Percentiles rank a stretch among this genome's conserved stretches.
Conservation (phyloP, 1,140 invertebrate genomes). For the Apolygus lucorum region DNA sequence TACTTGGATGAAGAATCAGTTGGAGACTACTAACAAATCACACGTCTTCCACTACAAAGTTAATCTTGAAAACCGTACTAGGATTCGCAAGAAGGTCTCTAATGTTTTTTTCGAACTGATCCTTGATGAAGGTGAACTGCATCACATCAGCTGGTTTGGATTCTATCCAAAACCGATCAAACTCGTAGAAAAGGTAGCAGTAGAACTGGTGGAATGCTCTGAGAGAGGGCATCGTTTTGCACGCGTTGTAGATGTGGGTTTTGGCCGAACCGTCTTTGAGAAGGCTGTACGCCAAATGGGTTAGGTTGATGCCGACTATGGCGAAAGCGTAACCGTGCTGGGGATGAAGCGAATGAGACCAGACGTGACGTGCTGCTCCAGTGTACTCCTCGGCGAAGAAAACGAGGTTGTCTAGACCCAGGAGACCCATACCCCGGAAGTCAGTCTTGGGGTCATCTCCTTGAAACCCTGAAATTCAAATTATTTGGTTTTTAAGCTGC, state of each 20-base stretch:
- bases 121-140: constrained; percentile 82
- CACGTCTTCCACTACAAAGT: constrained; percentile 52
- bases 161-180: constrained; percentile 86
- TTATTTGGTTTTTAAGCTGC: too few relatives aligned
- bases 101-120: constrained; percentile 71
- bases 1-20: background rate
- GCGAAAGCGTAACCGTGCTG: constrained; percentile 79
- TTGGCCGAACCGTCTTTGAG: constrained; percentile 74
- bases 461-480: constrained; percentile 69
- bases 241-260: constrained; percentile 85
- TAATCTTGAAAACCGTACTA: constrained; percentile 59
- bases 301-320: constrained; percentile 89
- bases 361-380: constrained; percentile 65
- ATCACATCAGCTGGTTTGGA: constrained; percentile 87
- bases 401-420: constrained; percentile 85
- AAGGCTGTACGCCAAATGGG: constrained; percentile 75
- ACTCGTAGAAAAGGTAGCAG: constrained; percentile 87
- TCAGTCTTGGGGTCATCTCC: constrained; percentile 96
- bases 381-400: constrained; percentile 80
- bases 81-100: constrained; percentile 53
- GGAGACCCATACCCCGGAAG: constrained; percentile 94
- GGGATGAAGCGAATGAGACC: constrained; percentile 84
- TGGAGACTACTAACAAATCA: background rate
- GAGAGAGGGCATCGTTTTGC: constrained; percentile 56
- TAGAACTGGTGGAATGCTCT: constrained; percentile 88